phyloP scores from a whole-genome alignment of 2,113 vertebrate species.

The Pelecanoides urinatrix region DNA sequence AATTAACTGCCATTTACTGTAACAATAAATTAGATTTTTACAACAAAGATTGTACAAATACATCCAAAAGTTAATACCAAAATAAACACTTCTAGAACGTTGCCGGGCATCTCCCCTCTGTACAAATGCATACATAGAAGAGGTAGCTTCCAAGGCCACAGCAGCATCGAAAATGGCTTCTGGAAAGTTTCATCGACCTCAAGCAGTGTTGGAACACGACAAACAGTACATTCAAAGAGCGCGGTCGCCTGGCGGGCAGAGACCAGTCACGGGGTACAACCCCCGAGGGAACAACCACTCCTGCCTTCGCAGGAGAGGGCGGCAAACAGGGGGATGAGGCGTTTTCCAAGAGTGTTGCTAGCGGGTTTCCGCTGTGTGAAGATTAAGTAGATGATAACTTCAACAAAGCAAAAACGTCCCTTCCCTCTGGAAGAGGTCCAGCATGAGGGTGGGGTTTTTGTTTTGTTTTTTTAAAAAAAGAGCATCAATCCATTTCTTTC shows the following conservation, averaged over 20 bases:
- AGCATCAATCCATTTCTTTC: background rate
- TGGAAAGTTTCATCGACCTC: background rate
- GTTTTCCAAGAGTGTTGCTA: background rate
- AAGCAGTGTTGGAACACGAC: background rate
- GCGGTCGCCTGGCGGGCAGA: background rate
- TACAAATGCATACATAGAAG: conserved; percentile 10
- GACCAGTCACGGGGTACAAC: rapidly evolving
- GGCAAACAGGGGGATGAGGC: background rate
- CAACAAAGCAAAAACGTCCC: background rate
- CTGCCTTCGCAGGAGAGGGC: background rate
- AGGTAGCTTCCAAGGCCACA: conserved; percentile 22
- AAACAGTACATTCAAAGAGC: background rate
- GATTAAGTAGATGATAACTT: background rate
- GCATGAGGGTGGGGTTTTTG: too few relatives aligned
- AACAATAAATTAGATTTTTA: conserved; percentile 39
- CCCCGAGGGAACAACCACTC: background rate
- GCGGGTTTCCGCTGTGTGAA: background rate
- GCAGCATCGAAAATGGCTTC: background rate
- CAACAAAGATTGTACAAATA: conserved; percentile 28
- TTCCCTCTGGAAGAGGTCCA: background rate
- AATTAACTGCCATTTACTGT: background rate
- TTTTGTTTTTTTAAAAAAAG: background rate
- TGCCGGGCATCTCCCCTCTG: background rate
- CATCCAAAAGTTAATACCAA: conserved; percentile 16
- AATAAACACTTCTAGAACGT: background rate